Evolutionary conservation across 2,888 invertebrate species (phyloP).

Genomic region (Tetranychus piercei): DNA sequence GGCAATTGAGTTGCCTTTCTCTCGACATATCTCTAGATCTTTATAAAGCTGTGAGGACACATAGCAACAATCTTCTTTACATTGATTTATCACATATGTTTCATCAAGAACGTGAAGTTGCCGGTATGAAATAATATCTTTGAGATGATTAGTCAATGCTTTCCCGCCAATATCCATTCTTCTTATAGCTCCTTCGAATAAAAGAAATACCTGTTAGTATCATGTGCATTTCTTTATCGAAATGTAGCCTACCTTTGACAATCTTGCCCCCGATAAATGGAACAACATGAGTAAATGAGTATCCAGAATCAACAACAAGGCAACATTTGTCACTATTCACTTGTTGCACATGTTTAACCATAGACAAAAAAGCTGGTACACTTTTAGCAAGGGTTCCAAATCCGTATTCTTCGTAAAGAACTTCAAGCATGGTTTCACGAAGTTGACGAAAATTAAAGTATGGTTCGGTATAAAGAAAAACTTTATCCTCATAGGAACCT

Average conservation of each 20-base stretch:
- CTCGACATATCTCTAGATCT: slow-evolving; percentile 51
- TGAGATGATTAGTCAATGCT: slow-evolving; percentile 84
- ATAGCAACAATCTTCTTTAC: slow-evolving; percentile 90
- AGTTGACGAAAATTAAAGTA: slow-evolving; percentile 66
- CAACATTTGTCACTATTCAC: slow-evolving; percentile 39
- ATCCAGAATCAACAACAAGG: slow-evolving; percentile 78
- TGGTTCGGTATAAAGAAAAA: slow-evolving; percentile 78
- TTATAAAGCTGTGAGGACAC: slow-evolving; percentile 62
- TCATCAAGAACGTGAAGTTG: slow-evolving; percentile 97
- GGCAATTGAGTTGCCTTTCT: slow-evolving; percentile 46
- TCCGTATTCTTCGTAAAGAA: slow-evolving; percentile 93
- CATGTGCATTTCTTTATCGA: not conserved
- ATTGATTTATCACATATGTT: slow-evolving; percentile 92
- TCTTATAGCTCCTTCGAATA: slow-evolving; percentile 36
- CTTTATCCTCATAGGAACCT: slow-evolving; percentile 45
- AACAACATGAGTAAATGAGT: slow-evolving; percentile 81
- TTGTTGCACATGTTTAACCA: slow-evolving; percentile 16
- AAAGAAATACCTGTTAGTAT: not conserved
- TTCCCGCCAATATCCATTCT: slow-evolving; percentile 93
- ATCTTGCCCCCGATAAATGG: slow-evolving; percentile 67
- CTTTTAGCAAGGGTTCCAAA: slow-evolving; percentile 47
- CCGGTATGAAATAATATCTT: slow-evolving; percentile 85
- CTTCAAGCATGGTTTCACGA: slow-evolving; percentile 82
- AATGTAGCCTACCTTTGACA: slow-evolving; percentile 30
- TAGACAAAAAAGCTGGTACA: slow-evolving; percentile 26